Conservation (phyloP, 2,113 vertebrate species). For the Meles meles region DNA sequence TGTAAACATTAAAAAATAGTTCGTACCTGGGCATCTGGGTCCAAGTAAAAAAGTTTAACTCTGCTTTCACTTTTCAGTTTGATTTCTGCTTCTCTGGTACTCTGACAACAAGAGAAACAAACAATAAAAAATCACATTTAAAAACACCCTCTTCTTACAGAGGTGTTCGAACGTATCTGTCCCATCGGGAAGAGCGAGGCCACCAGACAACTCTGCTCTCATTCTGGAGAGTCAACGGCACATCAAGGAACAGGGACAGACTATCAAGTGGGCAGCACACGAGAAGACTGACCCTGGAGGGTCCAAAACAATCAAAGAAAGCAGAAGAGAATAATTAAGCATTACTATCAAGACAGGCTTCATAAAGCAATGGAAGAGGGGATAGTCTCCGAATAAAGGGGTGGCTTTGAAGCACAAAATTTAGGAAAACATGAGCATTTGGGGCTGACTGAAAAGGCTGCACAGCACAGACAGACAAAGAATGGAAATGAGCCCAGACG, state of each 20-base stretch:
- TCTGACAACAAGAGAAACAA: conserved; percentile 81
- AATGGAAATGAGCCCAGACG: background rate
- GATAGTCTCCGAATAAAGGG: background rate
- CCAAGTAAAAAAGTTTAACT: conserved; percentile 95
- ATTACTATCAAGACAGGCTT: background rate
- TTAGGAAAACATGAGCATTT: background rate
- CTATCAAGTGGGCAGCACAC: background rate
- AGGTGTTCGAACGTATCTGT: background rate
- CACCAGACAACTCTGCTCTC: background rate
- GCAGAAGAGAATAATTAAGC: background rate
- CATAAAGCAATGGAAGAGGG: background rate
- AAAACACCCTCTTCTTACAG: background rate
- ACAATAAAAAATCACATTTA: background rate
- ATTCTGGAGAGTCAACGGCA: background rate
- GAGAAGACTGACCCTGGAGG: background rate
- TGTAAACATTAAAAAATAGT: background rate
- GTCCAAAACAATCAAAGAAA: background rate
- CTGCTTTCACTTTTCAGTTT: conserved; percentile 94
- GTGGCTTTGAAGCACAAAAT: background rate
- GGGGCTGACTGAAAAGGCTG: background rate
- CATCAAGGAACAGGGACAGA: background rate
- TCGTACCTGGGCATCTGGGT: conserved; percentile 96
- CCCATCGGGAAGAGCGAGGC: background rate
- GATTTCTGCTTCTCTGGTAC: conserved; percentile 92
- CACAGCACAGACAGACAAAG: background rate